These are phyloP conservation scores for Drosophila guanche DNA, from an alignment of 1,140 invertebrate species.

Conservation along the genomic window DNA sequence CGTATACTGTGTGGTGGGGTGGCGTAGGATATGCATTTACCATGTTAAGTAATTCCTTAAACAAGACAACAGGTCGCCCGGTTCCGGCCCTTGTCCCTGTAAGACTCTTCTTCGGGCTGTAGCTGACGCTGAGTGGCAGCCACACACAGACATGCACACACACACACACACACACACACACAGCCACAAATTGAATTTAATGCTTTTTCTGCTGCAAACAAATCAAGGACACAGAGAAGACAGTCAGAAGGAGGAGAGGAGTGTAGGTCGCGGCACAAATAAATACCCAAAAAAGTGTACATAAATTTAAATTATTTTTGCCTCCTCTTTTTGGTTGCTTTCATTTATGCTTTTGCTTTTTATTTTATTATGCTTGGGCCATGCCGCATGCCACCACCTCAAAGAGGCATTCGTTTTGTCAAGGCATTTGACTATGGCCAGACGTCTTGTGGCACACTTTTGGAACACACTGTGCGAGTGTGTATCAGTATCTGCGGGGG, in stretches of 20 bases:
- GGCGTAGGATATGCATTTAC: slow-evolving; percentile 24
- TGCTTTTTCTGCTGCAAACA: slow-evolving; percentile 65
- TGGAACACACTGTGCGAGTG: slow-evolving; percentile 10
- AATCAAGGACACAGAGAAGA: slow-evolving; percentile 50
- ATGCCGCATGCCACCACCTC: slow-evolving; percentile 5
- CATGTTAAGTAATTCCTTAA: slow-evolving; percentile 74
- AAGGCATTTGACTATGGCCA: slow-evolving; percentile 37
- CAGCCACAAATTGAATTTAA: slow-evolving; percentile 76
- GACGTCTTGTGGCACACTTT: slow-evolving; percentile 51
- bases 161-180: slow-evolving; percentile 38
- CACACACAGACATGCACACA: slow-evolving; percentile 37
- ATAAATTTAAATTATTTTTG: slow-evolving; percentile 81
- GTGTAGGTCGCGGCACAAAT: slow-evolving; percentile 44
- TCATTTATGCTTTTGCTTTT: slow-evolving; percentile 70
- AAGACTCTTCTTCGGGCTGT: slow-evolving; percentile 30
- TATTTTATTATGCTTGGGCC: slow-evolving; percentile 64
- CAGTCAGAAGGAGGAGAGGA: slow-evolving; percentile 23
- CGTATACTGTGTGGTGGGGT: not conserved
- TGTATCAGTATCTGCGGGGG: slow-evolving; percentile 45
- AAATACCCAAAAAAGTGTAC: slow-evolving; percentile 74
- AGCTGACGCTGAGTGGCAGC: slow-evolving; percentile 76
- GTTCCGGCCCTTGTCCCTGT: not conserved
- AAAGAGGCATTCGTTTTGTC: slow-evolving; percentile 19
- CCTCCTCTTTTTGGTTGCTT: slow-evolving; percentile 29
- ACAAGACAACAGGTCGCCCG: slow-evolving; percentile 68